Evolutionary conservation across 2,113 vertebrate species (phyloP), one percentile per base, ranked within the genome.

Genomic region (Psilopogon haemacephalus): DNA sequence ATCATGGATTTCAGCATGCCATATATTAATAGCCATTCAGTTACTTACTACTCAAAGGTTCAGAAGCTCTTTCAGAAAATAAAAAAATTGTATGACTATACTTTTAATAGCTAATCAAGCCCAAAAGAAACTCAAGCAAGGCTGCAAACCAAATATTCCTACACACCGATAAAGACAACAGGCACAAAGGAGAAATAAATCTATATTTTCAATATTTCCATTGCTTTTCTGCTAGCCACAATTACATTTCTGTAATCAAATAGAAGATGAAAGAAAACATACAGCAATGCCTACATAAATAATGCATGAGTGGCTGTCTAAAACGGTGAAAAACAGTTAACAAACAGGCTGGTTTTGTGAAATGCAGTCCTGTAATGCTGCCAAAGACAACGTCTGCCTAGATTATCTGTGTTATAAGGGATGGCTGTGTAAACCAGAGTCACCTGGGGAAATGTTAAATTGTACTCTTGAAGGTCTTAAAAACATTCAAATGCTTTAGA

Each of bases 381-480:
- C 86, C 93, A 95, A 94, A 95, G 89, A 94, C 89, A 95, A 95
- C 38, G 72, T 94, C 95, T 95, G 89, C 85, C 87, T 69, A 40
- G 75, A 88, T 96, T 93, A 95, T 96, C 95, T 96, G 82, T 77
- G 84, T 80, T 85, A 62, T 59, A 90, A 86, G 72, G 73, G 44
- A 40, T 84, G 90, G 59, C 90, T 96, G 70, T 88, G 87, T 96
- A 96, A 96, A 94, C 91, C 76, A 11, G 95, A 91, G 90, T 95
- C 86, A 95, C 80, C 88, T 76, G 74, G 94, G 88, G 88, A 94
- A 79, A 33, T 0, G 7, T 95, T 89, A 95, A 96, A 81, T 88
- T 89, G 87, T 96, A 48, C 85, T 93, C 89, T 78, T 94, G 87
- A 92, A 95, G 75, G 89, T 95, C 85, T 96, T 96, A 89, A 94